phyloP scores from a whole-genome alignment of 2,113 vertebrate genomes.

The Pipa parva region DNA sequence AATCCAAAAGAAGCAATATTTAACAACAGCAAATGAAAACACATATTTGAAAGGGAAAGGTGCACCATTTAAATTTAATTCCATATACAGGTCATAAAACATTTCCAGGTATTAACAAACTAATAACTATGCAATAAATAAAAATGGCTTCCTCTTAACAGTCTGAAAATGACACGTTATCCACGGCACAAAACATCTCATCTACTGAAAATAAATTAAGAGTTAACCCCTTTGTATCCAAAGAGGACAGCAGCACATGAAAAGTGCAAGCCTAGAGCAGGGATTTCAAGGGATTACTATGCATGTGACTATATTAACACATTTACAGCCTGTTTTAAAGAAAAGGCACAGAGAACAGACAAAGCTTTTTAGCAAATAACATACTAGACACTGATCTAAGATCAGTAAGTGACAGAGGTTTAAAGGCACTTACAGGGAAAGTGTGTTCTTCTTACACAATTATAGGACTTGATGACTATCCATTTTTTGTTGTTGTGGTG shows the following conservation, averaged over 20 bases:
- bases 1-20: too few species aligned
- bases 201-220: slow-evolving; percentile 8
- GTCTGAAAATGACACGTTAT: slow-evolving; percentile 23
- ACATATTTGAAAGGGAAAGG: neutral
- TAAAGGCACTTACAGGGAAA: slow-evolving; percentile 39
- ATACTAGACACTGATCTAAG: neutral
- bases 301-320: slow-evolving; percentile 4
- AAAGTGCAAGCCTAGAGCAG: neutral
- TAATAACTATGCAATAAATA: slow-evolving; percentile 5
- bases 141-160: slow-evolving; percentile 28
- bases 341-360: slow-evolving; percentile 31
- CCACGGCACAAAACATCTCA: slow-evolving; percentile 14
- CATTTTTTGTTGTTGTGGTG: too few species aligned
- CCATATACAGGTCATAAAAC: slow-evolving; percentile 21
- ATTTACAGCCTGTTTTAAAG: slow-evolving; percentile 4
- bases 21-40: neutral
- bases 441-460: neutral
- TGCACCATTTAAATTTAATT: slow-evolving; percentile 20
- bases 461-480: too few species aligned
- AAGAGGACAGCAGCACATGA: neutral
- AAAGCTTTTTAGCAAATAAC: neutral
- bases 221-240: neutral
- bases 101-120: slow-evolving; percentile 7
- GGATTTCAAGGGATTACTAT: neutral
- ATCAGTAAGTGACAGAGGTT: slow-evolving; percentile 12